Evolutionary conservation across 2,888 invertebrate species (phyloP).

Genomic region (Oscheius sp.): DNA sequence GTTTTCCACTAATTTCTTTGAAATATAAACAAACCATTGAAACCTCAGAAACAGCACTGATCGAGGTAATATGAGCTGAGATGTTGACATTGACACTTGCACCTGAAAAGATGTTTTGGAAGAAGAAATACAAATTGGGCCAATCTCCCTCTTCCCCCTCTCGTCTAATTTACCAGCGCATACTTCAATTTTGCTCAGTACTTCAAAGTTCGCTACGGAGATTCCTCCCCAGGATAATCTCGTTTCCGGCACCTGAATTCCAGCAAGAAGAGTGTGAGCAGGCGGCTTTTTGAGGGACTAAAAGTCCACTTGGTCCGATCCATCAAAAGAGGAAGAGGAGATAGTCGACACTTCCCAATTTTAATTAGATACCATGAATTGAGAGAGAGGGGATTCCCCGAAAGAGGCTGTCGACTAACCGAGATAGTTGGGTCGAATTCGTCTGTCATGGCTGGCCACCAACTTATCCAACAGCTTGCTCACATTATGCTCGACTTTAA

Average conservation of each 20-base stretch:
- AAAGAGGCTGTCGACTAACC: conserved; percentile 58
- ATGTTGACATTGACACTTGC: conserved; percentile 72
- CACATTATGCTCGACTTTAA: conserved; percentile 48
- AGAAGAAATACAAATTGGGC: neutral
- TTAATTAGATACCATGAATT: too few relatives aligned
- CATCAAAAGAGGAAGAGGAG: too few relatives aligned
- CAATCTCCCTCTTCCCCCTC: too few relatives aligned
- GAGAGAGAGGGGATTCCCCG: neutral
- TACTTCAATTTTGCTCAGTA: neutral
- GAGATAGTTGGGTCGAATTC: conserved; percentile 73
- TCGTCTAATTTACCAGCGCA: too few relatives aligned
- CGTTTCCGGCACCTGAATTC: conserved; percentile 21
- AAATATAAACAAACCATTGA: conserved; percentile 65
- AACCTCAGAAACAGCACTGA: conserved; percentile 72
- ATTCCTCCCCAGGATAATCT: conserved; percentile 1
- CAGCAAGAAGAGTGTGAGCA: too few relatives aligned
- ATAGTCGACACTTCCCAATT: too few relatives aligned
- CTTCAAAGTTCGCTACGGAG: conserved; percentile 14
- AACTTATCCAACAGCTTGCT: conserved; percentile 63
- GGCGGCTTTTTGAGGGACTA: too few relatives aligned
- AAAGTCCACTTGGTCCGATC: too few relatives aligned
- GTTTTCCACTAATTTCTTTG: neutral
- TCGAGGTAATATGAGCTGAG: conserved; percentile 72
- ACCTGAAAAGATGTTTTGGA: conserved; percentile 55
- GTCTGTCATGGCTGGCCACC: conserved; percentile 70